These are phyloP conservation scores for Peromyscus attwateri DNA, from an alignment of 2,797 vertebrate species.

Conservation along the genomic window DNA sequence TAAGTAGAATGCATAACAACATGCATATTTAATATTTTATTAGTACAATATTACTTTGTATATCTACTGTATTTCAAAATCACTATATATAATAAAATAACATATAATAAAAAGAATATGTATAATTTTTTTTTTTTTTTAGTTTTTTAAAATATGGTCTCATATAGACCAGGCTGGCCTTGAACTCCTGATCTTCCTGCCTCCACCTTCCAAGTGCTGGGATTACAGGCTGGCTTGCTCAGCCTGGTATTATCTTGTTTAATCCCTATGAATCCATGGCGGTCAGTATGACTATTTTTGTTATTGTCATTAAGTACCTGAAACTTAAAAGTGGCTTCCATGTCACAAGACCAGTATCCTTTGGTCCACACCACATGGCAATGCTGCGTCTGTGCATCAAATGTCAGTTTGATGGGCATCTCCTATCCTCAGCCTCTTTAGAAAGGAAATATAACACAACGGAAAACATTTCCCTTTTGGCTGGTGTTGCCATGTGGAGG, in stretches of 20 bases:
- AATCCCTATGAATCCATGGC: neutral
- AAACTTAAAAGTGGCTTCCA: neutral
- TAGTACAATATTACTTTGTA: neutral
- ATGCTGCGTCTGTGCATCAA: neutral
- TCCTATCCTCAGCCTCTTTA: neutral
- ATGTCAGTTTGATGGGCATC: neutral
- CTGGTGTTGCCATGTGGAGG: neutral
- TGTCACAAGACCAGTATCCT: neutral
- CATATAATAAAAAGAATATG: neutral
- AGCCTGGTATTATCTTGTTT: neutral
- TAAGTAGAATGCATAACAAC: conserved; percentile 11
- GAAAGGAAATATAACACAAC: neutral
- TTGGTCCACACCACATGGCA: neutral
- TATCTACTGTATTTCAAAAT: neutral
- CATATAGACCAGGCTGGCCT: neutral
- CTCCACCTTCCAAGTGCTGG: neutral
- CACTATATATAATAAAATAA: neutral
- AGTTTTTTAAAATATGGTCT: neutral
- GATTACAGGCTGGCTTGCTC: neutral
- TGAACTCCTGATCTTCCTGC: neutral
- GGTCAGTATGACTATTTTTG: neutral
- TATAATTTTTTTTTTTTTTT: neutral
- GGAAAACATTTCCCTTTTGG: neutral
- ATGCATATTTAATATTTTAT: neutral
- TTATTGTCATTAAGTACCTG: neutral